phyloP scores from a whole-genome alignment of 2,797 vertebrate genomes.

The Borostomias antarcticus region DNA sequence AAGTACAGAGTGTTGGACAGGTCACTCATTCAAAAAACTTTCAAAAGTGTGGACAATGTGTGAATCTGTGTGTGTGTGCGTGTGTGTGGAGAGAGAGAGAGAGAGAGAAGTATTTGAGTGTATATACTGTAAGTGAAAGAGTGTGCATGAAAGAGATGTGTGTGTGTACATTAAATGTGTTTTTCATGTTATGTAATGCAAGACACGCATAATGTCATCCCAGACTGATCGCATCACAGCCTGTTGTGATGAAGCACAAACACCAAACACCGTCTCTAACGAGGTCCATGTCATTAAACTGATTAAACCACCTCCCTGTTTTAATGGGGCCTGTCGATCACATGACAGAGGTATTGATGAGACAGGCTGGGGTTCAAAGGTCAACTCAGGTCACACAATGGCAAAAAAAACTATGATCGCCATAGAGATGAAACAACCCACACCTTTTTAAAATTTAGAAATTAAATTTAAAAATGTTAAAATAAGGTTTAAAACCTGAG shows the following conservation, averaged over 20 bases:
- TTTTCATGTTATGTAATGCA: no score
- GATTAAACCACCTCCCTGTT: constrained; percentile 43
- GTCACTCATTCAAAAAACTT: constrained; percentile 21
- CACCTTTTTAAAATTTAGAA: no score
- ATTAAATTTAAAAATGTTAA: no score
- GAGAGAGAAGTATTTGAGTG: not conserved
- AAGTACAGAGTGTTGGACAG: constrained; percentile 46
- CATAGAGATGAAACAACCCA: constrained; percentile 23
- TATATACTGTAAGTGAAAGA: not conserved
- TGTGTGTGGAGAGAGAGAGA: not conserved
- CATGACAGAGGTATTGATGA: constrained; percentile 34
- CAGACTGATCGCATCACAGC: constrained; percentile 31
- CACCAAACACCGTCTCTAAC: constrained; percentile 33
- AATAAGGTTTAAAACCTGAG: no score
- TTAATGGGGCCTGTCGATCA: constrained; percentile 47
- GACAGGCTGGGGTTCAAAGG: constrained; percentile 41
- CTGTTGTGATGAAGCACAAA: constrained; percentile 45
- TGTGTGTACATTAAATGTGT: constrained; percentile 8
- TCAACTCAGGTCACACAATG: constrained; percentile 30
- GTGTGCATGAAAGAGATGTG: not conserved
- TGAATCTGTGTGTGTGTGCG: constrained; percentile 4
- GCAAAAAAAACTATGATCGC: constrained; percentile 30
- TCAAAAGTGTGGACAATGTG: no score
- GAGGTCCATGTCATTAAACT: constrained; percentile 47
- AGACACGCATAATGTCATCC: not conserved